Evolutionary conservation across 2,888 invertebrate species (phyloP), one percentile per base, ranked within the genome.

Genomic region (Parthenolecanium corni): DNA sequence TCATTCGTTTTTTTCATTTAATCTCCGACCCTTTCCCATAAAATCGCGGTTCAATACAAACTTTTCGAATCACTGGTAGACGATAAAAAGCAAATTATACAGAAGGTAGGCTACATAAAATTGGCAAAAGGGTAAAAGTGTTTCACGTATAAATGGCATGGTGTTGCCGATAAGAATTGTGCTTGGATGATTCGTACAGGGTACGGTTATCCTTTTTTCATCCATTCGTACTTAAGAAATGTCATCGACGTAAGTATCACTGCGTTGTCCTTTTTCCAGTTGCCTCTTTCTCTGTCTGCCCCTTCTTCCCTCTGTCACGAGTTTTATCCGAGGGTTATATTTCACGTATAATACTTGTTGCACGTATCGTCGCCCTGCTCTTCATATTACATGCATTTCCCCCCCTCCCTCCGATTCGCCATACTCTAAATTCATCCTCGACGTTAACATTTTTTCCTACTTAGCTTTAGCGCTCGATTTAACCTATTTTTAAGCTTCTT

Each of bases 161-260:
- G 42, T 24, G 42, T 21, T n/a, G 38, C 44, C 46, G 56, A 56
- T 56, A 56, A 56, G 25, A 46, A 56, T 46, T 18, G 18, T 42
- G 40, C 24, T n/a, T n/a, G 20, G 38, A 53, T 38, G 53, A 53
- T 53, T 38, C 36, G 42, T 4, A 40, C 24, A n/a, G 40, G 23
- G 21, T 36, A 20, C 46, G 31, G 31, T 58, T 58, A 58, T 58
- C 49, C 56, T 36, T 36, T 58, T 58, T 21, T 44, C 46, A 58
- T 58, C 58, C 47, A 38, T 16, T 49, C 21, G 58, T 51, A 46
- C 58, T 51, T 51, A 58, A 58, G 58, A 58, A 58, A 58, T 58
- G 58, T 58, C 58, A 58, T 58, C 58, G 58, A 49, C 58, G 49
- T 58, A 58, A 58, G 58, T 58, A 58, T 46, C 58, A 23, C 23